Conservation (phyloP, 2,797 vertebrate genomes). For the Vultur gryphus region DNA sequence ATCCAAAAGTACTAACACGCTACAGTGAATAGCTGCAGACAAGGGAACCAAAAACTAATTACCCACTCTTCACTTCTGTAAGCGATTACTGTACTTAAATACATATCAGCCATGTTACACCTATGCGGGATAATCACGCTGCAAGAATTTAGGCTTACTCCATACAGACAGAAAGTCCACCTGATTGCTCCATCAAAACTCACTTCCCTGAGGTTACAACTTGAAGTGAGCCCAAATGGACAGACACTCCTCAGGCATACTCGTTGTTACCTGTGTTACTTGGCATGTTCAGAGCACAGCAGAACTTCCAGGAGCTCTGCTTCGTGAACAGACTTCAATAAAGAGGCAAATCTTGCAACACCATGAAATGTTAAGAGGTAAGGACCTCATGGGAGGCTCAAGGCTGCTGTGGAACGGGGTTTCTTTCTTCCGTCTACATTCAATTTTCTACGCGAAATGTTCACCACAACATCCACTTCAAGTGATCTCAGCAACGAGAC, state of each 20-base stretch:
- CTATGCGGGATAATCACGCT: rapidly evolving
- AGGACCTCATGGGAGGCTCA: not conserved
- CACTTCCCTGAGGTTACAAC: not conserved
- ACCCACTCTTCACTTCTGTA: rapidly evolving
- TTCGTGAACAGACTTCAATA: rapidly evolving
- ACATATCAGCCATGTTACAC: not conserved
- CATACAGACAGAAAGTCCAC: not conserved
- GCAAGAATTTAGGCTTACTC: not conserved
- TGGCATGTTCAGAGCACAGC: too few relatives aligned
- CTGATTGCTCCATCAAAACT: not conserved
- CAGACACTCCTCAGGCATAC: too few relatives aligned
- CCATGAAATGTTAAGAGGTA: not conserved
- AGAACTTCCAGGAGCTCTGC: not conserved
- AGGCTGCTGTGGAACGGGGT: not conserved
- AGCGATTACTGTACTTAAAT: rapidly evolving
- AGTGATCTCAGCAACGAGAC: not conserved
- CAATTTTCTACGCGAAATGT: rapidly evolving
- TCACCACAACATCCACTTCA: not conserved
- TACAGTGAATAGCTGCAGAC: not conserved
- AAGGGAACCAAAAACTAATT: not conserved
- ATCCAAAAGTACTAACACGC: not conserved
- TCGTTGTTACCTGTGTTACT: rapidly evolving
- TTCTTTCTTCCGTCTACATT: not conserved
- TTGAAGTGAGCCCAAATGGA: rapidly evolving
- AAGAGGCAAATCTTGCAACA: not conserved